Percentiles rank a stretch among this genome's conserved stretches.
These are phyloP conservation scores for Hartigia nigra DNA, from an alignment of 2,888 invertebrate species.

Conservation along the genomic window DNA sequence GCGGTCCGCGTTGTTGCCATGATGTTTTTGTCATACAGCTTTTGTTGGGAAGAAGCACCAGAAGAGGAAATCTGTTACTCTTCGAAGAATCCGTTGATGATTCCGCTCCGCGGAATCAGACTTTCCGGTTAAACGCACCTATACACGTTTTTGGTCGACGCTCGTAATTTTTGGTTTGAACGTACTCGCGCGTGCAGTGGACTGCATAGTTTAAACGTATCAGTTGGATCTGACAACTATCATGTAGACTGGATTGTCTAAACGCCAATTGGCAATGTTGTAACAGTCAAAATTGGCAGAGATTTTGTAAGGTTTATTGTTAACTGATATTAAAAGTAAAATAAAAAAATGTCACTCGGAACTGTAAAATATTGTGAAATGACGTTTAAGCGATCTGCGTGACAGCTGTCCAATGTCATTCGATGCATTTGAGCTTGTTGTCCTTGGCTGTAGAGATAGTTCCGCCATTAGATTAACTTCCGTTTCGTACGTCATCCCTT, in stretches of 20 bases:
- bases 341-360: background rate
- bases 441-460: background rate
- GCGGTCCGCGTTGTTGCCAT: constrained; percentile 20
- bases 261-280: background rate
- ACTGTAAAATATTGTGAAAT: background rate
- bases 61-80: background rate
- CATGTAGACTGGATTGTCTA: background rate
- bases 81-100: background rate
- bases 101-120: background rate
- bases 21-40: constrained; percentile 11
- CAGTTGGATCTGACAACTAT: background rate
- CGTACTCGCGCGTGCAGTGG: background rate
- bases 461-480: background rate
- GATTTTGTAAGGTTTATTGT: background rate
- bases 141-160: background rate
- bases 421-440: background rate
- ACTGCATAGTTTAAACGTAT: background rate
- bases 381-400: background rate
- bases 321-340: background rate
- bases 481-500: background rate
- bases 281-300: background rate
- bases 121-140: background rate
- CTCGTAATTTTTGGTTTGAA: background rate
- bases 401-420: background rate
- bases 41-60: background rate